Evolutionary conservation across 2,113 vertebrate species (phyloP).

Genomic region (Austrofundulus limnaeus): DNA sequence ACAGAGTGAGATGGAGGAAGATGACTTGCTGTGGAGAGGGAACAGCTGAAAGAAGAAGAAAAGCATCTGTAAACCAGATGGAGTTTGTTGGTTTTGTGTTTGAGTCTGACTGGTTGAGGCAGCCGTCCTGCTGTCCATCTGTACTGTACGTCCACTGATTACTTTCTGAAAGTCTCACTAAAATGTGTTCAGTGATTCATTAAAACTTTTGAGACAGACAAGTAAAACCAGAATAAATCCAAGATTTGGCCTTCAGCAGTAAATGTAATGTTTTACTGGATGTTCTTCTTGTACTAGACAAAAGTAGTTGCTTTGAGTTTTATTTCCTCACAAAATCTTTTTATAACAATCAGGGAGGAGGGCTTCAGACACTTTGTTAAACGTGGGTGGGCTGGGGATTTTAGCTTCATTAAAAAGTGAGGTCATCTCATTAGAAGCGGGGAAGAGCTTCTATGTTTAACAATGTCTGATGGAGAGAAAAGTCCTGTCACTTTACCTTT

Average conservation of each 20-base stretch:
- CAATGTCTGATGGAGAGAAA: no score
- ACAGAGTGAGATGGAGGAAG: no score
- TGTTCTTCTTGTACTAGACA: slow-evolving; percentile 19
- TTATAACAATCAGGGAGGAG: slow-evolving; percentile 8
- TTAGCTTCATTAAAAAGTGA: slow-evolving; percentile 32
- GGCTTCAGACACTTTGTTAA: not conserved
- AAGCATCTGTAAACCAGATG: no score
- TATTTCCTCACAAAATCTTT: slow-evolving; percentile 31
- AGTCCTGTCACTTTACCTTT: no score
- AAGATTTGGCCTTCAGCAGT: slow-evolving; percentile 36
- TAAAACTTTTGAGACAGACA: not conserved
- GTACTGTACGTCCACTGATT: no score
- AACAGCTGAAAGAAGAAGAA: no score
- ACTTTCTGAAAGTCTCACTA: no score
- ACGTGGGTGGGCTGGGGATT: slow-evolving; percentile 43
- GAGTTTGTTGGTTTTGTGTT: no score
- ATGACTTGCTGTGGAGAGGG: no score
- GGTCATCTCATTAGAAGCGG: slow-evolving; percentile 57
- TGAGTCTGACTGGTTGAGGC: no score
- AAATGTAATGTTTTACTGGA: slow-evolving; percentile 33
- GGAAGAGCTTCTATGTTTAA: slow-evolving; percentile 29
- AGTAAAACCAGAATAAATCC: slow-evolving; percentile 19
- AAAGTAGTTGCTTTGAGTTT: slow-evolving; percentile 27
- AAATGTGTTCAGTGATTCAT: no score
- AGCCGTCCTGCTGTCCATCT: no score